These are phyloP conservation scores for Tragelaphus imberbis DNA, from an alignment of 2,113 vertebrate species.

Conservation along the genomic window DNA sequence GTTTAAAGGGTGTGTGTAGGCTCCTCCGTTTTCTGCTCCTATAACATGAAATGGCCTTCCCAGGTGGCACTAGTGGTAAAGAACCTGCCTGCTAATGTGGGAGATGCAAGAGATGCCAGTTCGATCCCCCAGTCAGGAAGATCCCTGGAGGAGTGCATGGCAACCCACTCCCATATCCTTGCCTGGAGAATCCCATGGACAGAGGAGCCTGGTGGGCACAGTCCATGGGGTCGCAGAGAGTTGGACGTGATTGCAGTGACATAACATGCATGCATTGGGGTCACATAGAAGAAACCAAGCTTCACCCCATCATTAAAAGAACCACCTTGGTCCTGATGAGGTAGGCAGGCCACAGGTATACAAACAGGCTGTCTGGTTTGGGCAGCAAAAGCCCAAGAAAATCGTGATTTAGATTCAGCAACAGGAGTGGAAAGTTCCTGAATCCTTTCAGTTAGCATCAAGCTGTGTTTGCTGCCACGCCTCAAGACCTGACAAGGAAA, in stretches of 20 bases:
- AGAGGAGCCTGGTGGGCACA: neutral
- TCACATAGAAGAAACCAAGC: neutral
- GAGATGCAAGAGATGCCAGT: neutral
- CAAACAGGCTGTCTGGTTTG: neutral
- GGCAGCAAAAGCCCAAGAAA: neutral
- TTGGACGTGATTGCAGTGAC: neutral
- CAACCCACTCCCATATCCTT: neutral
- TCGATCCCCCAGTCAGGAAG: rapidly evolving
- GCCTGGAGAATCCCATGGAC: neutral
- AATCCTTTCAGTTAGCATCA: neutral
- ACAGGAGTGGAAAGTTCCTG: neutral
- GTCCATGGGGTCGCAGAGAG: neutral
- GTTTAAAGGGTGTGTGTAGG: neutral
- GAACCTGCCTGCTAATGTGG: neutral
- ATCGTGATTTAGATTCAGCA: neutral
- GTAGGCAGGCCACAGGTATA: neutral
- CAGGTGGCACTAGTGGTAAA: neutral
- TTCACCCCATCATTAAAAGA: neutral
- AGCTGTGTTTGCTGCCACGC: neutral
- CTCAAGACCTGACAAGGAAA: neutral
- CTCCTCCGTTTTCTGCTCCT: neutral
- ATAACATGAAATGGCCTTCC: neutral
- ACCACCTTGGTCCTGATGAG: neutral
- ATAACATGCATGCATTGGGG: neutral
- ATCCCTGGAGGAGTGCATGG: neutral